These are phyloP conservation scores for Barypeithes pellucidus DNA, from an alignment of 2,888 invertebrate species.

Conservation along the genomic window DNA sequence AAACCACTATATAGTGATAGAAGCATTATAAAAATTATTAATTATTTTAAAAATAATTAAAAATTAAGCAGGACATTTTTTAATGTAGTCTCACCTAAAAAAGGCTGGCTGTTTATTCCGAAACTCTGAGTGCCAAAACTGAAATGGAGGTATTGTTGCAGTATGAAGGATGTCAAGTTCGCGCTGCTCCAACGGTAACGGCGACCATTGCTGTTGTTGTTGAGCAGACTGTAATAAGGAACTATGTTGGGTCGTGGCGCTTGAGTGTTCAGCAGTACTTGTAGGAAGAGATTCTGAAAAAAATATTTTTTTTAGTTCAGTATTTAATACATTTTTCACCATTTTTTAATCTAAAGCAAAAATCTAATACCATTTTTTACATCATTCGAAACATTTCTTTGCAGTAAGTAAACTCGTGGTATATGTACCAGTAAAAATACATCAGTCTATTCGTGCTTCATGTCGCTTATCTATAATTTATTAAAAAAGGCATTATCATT, in stretches of 20 bases:
- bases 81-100: slow-evolving; percentile 71
- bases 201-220: slow-evolving; percentile 82
- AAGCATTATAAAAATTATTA: too few species aligned
- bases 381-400: too few species aligned
- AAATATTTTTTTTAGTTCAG: not conserved
- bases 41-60: too few species aligned
- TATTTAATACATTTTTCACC: too few species aligned
- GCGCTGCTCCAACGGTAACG: slow-evolving; percentile 81
- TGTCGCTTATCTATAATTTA: too few species aligned
- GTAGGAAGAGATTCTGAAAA: slow-evolving; percentile 82
- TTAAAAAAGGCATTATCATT: too few species aligned
- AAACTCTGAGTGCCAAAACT: slow-evolving; percentile 95
- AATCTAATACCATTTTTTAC: too few species aligned
- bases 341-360: not conserved
- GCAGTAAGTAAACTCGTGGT: too few species aligned
- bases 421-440: too few species aligned
- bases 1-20: too few species aligned
- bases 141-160: slow-evolving; percentile 90
- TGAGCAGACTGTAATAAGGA: slow-evolving; percentile 78
- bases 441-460: too few species aligned
- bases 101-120: slow-evolving; percentile 92
- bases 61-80: too few species aligned
- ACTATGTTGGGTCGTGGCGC: slow-evolving; percentile 72
- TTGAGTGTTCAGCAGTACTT: slow-evolving; percentile 80
- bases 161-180: slow-evolving; percentile 89